A percentile compares a stretch with the other conserved stretches of the same genome.
Evolutionary conservation across 2,888 invertebrate genomes (phyloP).

Genomic region (Tachina lurida): DNA sequence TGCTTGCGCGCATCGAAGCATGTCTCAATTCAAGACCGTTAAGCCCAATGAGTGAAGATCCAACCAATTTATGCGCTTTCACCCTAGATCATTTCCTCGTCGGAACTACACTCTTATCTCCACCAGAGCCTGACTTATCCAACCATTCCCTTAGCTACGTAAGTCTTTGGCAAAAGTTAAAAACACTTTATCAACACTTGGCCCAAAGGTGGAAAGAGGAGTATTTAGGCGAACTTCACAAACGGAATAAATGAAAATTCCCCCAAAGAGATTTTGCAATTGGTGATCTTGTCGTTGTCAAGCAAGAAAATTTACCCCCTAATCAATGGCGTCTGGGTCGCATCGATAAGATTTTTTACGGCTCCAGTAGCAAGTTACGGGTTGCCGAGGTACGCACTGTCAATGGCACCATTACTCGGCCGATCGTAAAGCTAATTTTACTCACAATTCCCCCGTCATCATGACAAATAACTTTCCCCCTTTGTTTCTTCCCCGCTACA

Average conservation of each 20-base stretch:
- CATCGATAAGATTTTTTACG: neutral
- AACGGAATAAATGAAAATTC: neutral
- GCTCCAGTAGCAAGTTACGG: neutral
- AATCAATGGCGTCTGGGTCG: slow-evolving; percentile 8
- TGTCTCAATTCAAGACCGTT: too few species aligned
- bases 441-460: neutral
- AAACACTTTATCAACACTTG: neutral
- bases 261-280: slow-evolving; percentile 5
- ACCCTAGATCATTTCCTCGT: neutral
- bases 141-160: neutral
- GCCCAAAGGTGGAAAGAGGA: neutral
- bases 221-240: slow-evolving; percentile 2
- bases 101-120: neutral
- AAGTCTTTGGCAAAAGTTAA: slow-evolving; percentile 20
- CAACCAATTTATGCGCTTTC: neutral
- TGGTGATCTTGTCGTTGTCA: neutral
- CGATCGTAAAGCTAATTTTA: neutral
- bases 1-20: too few species aligned
- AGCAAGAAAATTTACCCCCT: slow-evolving; percentile 6
- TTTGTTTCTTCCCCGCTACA: neutral
- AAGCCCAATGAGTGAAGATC: neutral
- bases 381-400: slow-evolving; percentile 3
- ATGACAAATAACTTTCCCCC: neutral
- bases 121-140: neutral
- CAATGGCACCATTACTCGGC: neutral